These are phyloP conservation scores for Fulmarus glacialis DNA, from an alignment of 2,113 vertebrate species.

Conservation along the genomic window DNA sequence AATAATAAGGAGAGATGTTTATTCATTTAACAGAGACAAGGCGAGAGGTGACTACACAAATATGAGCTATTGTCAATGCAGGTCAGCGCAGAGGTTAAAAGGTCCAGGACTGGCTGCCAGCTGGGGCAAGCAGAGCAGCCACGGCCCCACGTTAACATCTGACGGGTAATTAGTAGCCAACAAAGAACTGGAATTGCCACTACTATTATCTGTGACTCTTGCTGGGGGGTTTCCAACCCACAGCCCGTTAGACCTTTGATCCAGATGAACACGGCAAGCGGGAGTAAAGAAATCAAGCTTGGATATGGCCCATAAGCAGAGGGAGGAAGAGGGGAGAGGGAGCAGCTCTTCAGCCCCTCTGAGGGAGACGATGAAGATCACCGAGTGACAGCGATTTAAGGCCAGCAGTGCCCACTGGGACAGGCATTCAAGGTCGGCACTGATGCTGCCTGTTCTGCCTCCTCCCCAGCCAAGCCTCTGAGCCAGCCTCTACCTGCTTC, in stretches of 20 bases:
- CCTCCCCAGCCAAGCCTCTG: background rate
- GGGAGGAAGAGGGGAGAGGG: background rate
- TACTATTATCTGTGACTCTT: accelerated
- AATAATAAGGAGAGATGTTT: background rate
- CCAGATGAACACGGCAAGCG: accelerated
- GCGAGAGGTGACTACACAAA: background rate
- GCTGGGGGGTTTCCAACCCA: background rate
- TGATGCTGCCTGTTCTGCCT: background rate
- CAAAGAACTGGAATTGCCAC: background rate
- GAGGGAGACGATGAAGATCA: background rate
- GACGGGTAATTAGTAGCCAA: background rate
- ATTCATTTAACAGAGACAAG: background rate
- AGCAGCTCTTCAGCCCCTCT: background rate
- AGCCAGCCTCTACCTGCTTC: background rate
- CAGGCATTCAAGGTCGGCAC: background rate
- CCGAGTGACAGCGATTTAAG: too few relatives aligned
- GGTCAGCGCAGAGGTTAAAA: background rate
- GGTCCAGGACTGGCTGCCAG: background rate
- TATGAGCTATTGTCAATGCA: accelerated
- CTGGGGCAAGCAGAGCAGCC: background rate
- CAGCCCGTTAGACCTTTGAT: background rate
- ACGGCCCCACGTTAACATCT: background rate
- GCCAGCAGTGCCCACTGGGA: background rate
- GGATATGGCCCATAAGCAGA: background rate
- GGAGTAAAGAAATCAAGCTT: background rate